Evolutionary conservation across 2,113 vertebrate species (phyloP).

Genomic region (Psammodynastes pulverulentus): DNA sequence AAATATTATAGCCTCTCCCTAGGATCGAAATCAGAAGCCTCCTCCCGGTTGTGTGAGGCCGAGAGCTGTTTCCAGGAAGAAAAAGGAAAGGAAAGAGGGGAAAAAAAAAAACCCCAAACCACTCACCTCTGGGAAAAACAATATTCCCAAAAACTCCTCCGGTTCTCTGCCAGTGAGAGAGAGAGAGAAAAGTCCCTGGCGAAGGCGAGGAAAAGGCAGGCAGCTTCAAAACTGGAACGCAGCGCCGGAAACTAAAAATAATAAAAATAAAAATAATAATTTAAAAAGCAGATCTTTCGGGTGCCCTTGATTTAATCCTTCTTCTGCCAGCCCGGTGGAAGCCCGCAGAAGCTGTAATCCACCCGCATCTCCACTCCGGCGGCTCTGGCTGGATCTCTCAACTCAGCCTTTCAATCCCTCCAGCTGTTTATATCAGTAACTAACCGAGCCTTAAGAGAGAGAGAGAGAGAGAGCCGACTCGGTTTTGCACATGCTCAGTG

Average conservation of each 20-base stretch:
- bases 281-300: slow-evolving; percentile 19
- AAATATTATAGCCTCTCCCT: too few species aligned
- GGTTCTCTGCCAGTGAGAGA: neutral
- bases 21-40: too few species aligned
- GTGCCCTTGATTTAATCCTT: slow-evolving; percentile 40
- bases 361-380: neutral
- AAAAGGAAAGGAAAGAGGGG: neutral
- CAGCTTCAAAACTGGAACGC: slow-evolving; percentile 6
- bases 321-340: slow-evolving; percentile 9
- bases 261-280: too few species aligned
- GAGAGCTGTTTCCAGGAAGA: too few species aligned
- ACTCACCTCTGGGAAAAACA: slow-evolving; percentile 36
- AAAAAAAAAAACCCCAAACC: too few species aligned
- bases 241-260: neutral
- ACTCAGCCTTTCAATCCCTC: slow-evolving; percentile 31
- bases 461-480: neutral
- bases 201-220: slow-evolving; percentile 6
- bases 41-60: too few species aligned
- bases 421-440: slow-evolving; percentile 39
- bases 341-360: slow-evolving; percentile 24
- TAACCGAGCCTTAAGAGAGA: slow-evolving; percentile 13
- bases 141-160: neutral
- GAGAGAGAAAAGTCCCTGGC: slow-evolving; percentile 23
- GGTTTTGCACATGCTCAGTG: slow-evolving; percentile 41
- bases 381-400: slow-evolving; percentile 17